phyloP scores from a whole-genome alignment of 1,140 invertebrate species.

The Brachionus calyciflorus region DNA sequence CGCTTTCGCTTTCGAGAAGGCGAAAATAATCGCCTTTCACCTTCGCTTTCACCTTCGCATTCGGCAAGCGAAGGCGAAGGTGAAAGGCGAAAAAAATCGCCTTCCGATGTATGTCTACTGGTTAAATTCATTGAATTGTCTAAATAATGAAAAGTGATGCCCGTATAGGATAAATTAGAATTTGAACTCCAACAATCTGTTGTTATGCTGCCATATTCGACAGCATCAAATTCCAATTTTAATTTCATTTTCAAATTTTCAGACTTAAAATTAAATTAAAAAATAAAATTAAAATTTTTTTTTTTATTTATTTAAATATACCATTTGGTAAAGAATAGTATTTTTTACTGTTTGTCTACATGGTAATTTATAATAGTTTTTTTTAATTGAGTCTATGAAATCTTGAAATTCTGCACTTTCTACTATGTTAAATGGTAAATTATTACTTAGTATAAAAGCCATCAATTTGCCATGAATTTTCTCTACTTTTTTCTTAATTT shows the following conservation, averaged over 20 bases:
- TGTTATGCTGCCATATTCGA: no score
- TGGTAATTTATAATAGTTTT: not conserved
- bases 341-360: not conserved
- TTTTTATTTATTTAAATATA: not conserved
- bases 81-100: no score
- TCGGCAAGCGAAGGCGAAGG: no score
- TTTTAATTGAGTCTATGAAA: not conserved
- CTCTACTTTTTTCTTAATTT: not conserved
- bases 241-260: not conserved
- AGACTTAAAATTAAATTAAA: not conserved
- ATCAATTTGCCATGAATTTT: not conserved
- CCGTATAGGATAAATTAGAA: not conserved
- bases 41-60: no score
- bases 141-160: not conserved
- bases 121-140: not conserved
- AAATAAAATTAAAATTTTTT: no score
- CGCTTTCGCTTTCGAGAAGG: no score
- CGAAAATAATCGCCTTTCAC: no score
- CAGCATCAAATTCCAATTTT: not conserved
- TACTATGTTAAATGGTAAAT: not conserved
- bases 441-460: not conserved
- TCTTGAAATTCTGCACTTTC: not conserved
- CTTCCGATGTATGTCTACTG: no score
- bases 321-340: not conserved
- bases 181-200: not conserved